Evolutionary conservation across 1,140 invertebrate genomes (phyloP), one percentile per base, ranked within the genome.

Genomic region (Polypedilum vanderplanki): DNA sequence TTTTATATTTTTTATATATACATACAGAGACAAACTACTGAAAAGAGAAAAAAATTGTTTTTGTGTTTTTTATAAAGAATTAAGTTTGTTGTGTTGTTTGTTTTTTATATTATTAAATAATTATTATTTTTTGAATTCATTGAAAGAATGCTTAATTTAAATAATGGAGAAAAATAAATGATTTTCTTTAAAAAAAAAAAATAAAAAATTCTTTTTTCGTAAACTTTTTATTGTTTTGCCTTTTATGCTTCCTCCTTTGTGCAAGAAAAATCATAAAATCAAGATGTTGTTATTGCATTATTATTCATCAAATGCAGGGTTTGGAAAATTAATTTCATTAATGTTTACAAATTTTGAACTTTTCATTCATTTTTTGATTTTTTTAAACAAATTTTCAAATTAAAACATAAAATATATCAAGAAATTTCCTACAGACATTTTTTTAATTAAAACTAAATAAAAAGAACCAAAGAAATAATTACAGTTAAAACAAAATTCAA

Each of bases 21-120:
- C 20, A 18, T 70, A 70, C 65, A 70, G 65, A 57, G 46, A 57
- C 46, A 57, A 57, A 57, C 46, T 57, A 57, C 65, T 70, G 65
- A 70, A 70, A 57, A 57, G 46, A 57, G 65, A 70, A 20, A 22
- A 70, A 70, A 70, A 70, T 70, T 70, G 65, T 70, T 70, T 70
- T 70, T 70, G 65, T 70, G 65, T 70, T 70, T 70, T 70, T 70
- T 70, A 57, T 57, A 20, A 70, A 70, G 65, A 70, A 70, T 70
- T 70, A 70, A 70, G 65, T 70, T 70, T 70, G 65, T 70, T 70
- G 65, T 70, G 65, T 70, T 70, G 65, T 70, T 70, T 70, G 65
- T 70, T 70, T 70, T 70, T 70, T 70, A 70, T 70, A 70, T 20
- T 70, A 20, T 20, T 70, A 20, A 22, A 70, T 20, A 20, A 70